These are phyloP conservation scores for Propithecus perrieri DNA, from an alignment of 2,797 vertebrate species.

Conservation along the genomic window DNA sequence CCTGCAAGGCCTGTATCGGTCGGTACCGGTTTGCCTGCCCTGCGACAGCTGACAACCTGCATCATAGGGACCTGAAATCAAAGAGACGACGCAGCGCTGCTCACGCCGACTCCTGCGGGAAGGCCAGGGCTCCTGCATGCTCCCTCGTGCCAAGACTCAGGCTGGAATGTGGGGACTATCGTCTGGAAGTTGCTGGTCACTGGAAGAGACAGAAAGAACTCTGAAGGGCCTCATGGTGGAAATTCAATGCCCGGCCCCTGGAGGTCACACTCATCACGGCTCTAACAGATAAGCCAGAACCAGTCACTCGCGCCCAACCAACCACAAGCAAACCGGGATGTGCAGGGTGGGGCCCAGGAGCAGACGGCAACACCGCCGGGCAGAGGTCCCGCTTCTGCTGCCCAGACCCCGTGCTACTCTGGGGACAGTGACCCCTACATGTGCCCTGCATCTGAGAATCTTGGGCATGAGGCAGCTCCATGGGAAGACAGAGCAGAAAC, in stretches of 20 bases:
- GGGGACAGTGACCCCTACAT: too few species aligned
- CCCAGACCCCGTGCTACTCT: background rate
- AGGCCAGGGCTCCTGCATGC: rapidly evolving
- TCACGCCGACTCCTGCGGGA: rapidly evolving
- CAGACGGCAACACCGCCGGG: background rate
- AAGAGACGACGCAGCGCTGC: background rate
- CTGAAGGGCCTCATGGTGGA: background rate
- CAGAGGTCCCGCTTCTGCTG: background rate
- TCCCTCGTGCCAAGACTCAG: background rate
- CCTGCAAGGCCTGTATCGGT: background rate
- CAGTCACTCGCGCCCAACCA: too few species aligned
- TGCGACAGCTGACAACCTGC: rapidly evolving
- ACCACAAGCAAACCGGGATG: background rate
- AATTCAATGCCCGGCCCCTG: background rate
- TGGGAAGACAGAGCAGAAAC: background rate
- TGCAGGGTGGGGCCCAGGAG: background rate
- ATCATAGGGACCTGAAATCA: background rate
- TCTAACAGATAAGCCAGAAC: background rate
- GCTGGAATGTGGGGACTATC: background rate
- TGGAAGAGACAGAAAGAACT: background rate
- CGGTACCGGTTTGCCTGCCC: rapidly evolving
- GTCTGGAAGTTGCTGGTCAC: background rate
- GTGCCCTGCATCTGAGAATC: background rate
- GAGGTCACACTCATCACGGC: background rate
- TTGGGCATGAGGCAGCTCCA: background rate